Evolutionary conservation across 2,888 invertebrate species (phyloP), one percentile per base, ranked within the genome.

Genomic region (Tolmerus cingulatus): DNA sequence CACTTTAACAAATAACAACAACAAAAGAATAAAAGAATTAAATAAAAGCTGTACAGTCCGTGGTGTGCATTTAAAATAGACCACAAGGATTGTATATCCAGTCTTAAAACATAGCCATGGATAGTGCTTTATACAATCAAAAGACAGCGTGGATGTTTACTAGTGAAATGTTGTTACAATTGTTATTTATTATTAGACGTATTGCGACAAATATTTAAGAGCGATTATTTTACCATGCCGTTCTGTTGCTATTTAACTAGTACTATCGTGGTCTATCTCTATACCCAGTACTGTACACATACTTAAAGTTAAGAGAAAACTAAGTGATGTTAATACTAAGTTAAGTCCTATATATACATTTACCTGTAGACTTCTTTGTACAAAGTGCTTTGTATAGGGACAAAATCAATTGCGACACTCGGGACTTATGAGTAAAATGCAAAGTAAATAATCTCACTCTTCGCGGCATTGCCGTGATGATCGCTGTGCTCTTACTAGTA

Each of bases 61-160:
- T 78, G 86, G 86, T 86, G 86, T 86, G 86, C 86, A 86, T 86
- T 86, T 86, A 86, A 86, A 86, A 86, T 86, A 86, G 86, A 86
- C 77, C 77, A 86, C 86, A 78, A 55, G 23, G 77, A 78, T 78
- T 88, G 77, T 86, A 78, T 55, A 78, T 87, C 27, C 55, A 88
- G 57, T 66, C 77, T 84, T 78, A 85, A 43, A n/a, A 85, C 34
- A 23, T 57, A 84, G 43, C 74, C 57, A 84, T 74, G 84, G 74
- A 43, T 84, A 84, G 46, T 85, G 74, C 85, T 74, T 85, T 85
- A 85, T 74, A 85, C 74, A 85, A 74, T 74, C 74, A 85, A 74
- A 46, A 19, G 74, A 74, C 43, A 85, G 74, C 74, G 85, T 85
- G 85, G 40, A 85, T 74, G 85, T 74, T 85, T 85, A 46, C 57